Conservation (phyloP, 2,888 invertebrate genomes). For the Brachycybe producta region DNA sequence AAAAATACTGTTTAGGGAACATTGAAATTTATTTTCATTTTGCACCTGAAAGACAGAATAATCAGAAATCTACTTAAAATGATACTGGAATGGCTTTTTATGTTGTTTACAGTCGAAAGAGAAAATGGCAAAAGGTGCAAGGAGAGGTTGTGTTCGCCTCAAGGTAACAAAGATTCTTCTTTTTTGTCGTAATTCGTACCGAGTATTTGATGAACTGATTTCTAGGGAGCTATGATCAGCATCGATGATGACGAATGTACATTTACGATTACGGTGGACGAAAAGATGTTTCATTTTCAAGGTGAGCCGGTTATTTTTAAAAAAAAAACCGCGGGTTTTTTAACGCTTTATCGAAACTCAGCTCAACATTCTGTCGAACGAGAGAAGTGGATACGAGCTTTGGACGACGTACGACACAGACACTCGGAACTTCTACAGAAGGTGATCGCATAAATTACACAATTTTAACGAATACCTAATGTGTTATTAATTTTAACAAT, state of each 20-base stretch:
- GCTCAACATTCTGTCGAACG: conserved; percentile 88
- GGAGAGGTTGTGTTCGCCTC: conserved; percentile 92
- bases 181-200: background rate
- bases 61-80: too few relatives aligned
- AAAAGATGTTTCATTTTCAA: conserved; percentile 99
- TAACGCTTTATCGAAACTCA: conserved; percentile 25
- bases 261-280: conserved; percentile 97
- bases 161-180: conserved; percentile 38
- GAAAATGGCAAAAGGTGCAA: conserved; percentile 94
- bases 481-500: too few relatives aligned
- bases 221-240: conserved; percentile 81
- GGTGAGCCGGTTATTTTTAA: conserved; percentile 28
- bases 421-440: conserved; percentile 43
- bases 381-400: conserved; percentile 87
- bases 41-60: too few relatives aligned
- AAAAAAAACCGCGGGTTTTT: background rate
- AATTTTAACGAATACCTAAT: conserved; percentile 12
- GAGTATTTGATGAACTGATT: background rate
- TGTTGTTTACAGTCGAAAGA: conserved; percentile 70
- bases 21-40: too few relatives aligned
- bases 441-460: conserved; percentile 21
- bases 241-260: conserved; percentile 96
- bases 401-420: conserved; percentile 85
- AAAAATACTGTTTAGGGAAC: too few relatives aligned
- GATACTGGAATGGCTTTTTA: conserved; percentile 6